Conservation (phyloP, 2,888 invertebrate genomes). For the Tinea pellionella region DNA sequence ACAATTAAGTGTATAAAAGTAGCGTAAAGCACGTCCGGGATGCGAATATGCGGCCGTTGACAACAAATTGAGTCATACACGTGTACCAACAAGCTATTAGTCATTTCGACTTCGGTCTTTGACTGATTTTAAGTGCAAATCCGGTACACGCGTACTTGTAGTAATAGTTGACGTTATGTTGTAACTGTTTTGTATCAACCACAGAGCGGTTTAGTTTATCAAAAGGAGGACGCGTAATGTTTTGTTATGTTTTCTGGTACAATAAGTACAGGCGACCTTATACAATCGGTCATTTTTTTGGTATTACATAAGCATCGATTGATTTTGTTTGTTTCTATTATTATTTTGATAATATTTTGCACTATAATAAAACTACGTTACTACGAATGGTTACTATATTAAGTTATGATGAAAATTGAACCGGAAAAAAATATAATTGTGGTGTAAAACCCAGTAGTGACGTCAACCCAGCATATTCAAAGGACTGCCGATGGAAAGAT, state of each 20-base stretch:
- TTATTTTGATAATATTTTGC: too few relatives aligned
- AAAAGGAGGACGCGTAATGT: not conserved
- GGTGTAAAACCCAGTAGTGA: too few relatives aligned
- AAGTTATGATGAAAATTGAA: too few relatives aligned
- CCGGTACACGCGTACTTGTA: not conserved
- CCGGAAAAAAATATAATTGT: too few relatives aligned
- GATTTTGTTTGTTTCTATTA: not conserved
- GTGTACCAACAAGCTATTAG: not conserved
- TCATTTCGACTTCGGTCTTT: constrained; percentile 3
- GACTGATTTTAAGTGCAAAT: not conserved
- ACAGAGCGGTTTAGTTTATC: not conserved
- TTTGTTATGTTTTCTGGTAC: not conserved
- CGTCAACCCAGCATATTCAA: too few relatives aligned
- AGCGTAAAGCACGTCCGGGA: not conserved
- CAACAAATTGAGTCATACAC: not conserved
- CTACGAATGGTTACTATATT: too few relatives aligned
- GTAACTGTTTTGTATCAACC: constrained; percentile 4
- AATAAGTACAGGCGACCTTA: not conserved
- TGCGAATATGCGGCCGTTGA: not conserved
- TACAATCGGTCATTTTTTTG: not conserved
- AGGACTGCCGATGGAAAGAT: too few relatives aligned
- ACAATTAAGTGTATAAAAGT: not conserved
- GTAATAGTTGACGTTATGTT: not conserved
- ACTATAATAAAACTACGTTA: too few relatives aligned
- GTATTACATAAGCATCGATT: not conserved